These are phyloP conservation scores for Panzeria rudis DNA, from an alignment of 2,888 invertebrate genomes.

Conservation along the genomic window DNA sequence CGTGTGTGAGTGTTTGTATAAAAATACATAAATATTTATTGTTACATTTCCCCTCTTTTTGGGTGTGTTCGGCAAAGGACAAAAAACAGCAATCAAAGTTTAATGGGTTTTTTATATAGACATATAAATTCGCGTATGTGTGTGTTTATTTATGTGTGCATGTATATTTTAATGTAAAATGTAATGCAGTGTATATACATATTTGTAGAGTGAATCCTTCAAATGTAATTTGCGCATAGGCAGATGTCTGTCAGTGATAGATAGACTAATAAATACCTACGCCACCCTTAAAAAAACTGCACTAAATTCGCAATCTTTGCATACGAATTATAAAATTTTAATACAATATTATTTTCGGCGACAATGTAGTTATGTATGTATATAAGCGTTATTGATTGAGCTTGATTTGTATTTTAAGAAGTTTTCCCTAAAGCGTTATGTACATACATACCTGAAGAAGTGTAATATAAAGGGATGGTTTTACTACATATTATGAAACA, in stretches of 20 bases:
- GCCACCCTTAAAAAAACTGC: constrained; percentile 11
- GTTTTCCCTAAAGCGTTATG: neutral
- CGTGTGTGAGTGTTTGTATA: neutral
- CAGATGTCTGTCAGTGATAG: constrained; percentile 10
- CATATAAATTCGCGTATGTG: constrained; percentile 70
- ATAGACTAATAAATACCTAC: neutral
- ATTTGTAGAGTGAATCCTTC: constrained; percentile 33
- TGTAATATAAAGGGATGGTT: no score
- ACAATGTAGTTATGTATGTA: neutral
- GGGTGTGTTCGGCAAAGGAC: constrained; percentile 71
- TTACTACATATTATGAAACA: no score
- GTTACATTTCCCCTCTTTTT: constrained; percentile 76
- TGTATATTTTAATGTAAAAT: neutral
- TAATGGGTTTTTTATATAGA: constrained; percentile 78
- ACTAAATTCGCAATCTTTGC: neutral
- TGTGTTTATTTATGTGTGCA: neutral
- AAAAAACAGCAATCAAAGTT: constrained; percentile 73
- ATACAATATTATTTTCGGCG: neutral
- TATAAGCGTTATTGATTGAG: neutral
- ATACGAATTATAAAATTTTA: neutral
- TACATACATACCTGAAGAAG: no score
- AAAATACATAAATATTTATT: constrained; percentile 66
- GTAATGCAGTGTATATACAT: neutral
- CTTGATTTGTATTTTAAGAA: neutral
- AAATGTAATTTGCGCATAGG: constrained; percentile 49